phyloP scores from a whole-genome alignment of 1,140 invertebrate genomes.

The Drosophila ambigua region DNA sequence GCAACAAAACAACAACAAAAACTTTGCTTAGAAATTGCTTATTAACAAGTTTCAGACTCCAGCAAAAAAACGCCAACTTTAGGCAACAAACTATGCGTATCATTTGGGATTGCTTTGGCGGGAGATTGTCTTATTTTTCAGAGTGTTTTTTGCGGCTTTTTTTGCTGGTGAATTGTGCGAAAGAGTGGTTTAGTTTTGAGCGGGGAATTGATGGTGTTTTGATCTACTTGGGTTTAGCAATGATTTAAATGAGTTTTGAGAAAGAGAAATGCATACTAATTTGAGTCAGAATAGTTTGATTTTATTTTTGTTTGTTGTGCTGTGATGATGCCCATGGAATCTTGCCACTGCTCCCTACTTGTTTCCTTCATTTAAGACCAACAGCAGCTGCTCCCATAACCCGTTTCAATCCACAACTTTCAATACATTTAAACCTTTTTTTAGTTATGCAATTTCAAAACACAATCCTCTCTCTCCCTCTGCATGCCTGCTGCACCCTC shows the following conservation, averaged over 20 bases:
- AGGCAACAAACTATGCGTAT: not conserved
- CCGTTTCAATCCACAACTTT: no score
- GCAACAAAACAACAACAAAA: conserved; percentile 11
- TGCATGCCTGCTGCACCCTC: not conserved
- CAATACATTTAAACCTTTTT: no score
- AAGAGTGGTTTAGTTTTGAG: not conserved
- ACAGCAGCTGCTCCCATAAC: no score
- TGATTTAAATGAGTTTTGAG: no score
- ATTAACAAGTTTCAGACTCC: conserved; percentile 15
- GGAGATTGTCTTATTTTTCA: not conserved
- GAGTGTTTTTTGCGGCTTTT: not conserved
- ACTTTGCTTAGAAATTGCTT: conserved; percentile 37
- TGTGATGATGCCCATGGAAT: no score
- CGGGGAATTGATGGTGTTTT: not conserved
- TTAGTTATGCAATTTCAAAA: no score
- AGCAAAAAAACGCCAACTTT: not conserved
- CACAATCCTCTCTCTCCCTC: no score
- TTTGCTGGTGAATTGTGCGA: not conserved
- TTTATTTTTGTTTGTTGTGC: no score
- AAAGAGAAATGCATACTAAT: no score
- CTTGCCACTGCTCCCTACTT: no score
- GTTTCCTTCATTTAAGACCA: no score
- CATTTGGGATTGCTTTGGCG: not conserved
- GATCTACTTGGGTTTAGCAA: not conserved
- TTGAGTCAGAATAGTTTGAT: no score